Base-by-base conservation (phyloP, 2,113 vertebrate genomes). In the Aythya baeri region DNA sequence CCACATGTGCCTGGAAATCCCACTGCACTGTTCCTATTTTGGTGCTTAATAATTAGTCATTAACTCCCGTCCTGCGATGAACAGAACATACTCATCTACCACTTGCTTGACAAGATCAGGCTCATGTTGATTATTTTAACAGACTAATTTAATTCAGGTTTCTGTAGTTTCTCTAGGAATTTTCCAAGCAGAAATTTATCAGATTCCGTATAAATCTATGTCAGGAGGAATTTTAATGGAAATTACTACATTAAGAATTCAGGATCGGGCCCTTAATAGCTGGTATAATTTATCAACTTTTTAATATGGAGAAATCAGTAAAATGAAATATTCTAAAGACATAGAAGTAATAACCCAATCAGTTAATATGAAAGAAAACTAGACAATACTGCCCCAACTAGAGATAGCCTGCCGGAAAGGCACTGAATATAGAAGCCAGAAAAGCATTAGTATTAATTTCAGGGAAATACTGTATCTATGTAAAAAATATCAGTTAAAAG, bases 171-270 rank as follows among this genome's bases (percentile, higher is more conserved):
- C 94, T 86, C 88, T 7, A 88, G 79, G 92, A 97, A 94, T 96
- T 88, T 66, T 86, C 83, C 90, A 88, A 92, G 92, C 62, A 81
- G 92, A 90, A 95, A 93, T 95, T 96, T 88, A 96, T 96, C 93
- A 96, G 92, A 94, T 95, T 94, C 95, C 88, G 20, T 84, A 95
- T 96, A 96, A 96, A 97, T 95, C 95, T 95, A 25, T 79, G 94
- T 95, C 93, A 65, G 74, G 34, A 43, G 73, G 41, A 89, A 58
- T 62, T 94, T 66, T 93, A 96, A 96, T 94, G 94, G 76, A 96
- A 96, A 96, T 92, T 4, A 54, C 77, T 46, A 10, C 90, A 97
- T 96, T 96, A 97, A 93, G 93, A 93, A 96, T 93, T 95, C 86
- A 76, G 94, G 90, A 97, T 95, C 36, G 92, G 94, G 92, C 91